Percentiles rank a stretch among this genome's conserved stretches.
These are phyloP conservation scores for Trypoxylon attenuatum DNA, from an alignment of 2,888 invertebrate genomes.

Conservation along the genomic window DNA sequence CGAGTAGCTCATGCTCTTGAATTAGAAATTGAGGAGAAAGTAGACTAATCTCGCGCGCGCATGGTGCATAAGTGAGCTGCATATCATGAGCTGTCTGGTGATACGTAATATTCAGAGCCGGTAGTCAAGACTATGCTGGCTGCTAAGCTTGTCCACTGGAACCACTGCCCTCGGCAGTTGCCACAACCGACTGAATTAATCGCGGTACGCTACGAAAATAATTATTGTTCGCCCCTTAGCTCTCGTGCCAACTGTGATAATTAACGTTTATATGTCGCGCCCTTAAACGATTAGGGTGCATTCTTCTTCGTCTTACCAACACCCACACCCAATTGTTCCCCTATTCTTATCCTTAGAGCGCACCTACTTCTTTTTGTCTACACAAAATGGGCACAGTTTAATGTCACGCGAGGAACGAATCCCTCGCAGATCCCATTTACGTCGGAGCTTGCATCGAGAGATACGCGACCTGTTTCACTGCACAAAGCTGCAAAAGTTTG, in stretches of 20 bases:
- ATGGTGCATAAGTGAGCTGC: neutral
- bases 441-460: no score
- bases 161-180: conserved; percentile 30
- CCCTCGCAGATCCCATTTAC: no score
- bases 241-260: conserved; percentile 51
- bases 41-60: neutral
- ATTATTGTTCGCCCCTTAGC: conserved; percentile 57
- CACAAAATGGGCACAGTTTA: no score
- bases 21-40: no score
- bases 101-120: conserved; percentile 54
- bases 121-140: conserved; percentile 43
- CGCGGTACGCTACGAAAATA: conserved; percentile 61
- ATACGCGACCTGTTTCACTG: no score
- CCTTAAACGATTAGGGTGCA: conserved; percentile 44
- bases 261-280: conserved; percentile 55
- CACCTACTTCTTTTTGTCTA: neutral
- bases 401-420: no score
- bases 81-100: no score
- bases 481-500: no score
- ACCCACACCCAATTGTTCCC: neutral
- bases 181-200: conserved; percentile 62
- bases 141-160: conserved; percentile 51
- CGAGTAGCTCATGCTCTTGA: no score
- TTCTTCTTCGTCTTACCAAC: conserved; percentile 11
- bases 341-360: neutral